phyloP scores from a whole-genome alignment of 1,140 invertebrate genomes.

The Drosophila quadrilineata region DNA sequence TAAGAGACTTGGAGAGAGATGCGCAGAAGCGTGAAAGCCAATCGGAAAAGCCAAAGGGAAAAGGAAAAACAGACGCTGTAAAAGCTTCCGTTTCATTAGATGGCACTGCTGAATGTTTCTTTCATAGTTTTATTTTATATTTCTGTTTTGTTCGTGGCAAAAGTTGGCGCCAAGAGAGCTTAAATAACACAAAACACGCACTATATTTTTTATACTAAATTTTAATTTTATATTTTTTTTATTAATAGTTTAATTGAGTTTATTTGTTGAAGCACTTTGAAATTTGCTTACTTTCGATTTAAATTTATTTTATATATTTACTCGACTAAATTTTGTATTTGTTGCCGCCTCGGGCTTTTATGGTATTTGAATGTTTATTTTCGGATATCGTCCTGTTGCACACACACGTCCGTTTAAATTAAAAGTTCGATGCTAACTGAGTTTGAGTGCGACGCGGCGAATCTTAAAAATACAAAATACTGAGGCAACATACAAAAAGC shows the following conservation, averaged over 20 bases:
- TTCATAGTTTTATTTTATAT: no score
- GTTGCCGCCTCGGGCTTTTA: slow-evolving; percentile 29
- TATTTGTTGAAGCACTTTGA: no score
- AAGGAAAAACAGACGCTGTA: slow-evolving; percentile 31
- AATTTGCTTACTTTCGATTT: neutral
- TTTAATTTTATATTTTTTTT: neutral
- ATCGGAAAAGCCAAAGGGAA: slow-evolving; percentile 18
- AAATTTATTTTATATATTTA: neutral
- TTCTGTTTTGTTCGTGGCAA: slow-evolving; percentile 15
- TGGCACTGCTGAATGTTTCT: no score
- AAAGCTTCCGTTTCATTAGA: slow-evolving; percentile 67
- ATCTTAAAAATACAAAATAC: slow-evolving; percentile 41
- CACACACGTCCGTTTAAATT: slow-evolving; percentile 63
- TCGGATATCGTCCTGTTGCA: slow-evolving; percentile 22
- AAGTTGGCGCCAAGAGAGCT: slow-evolving; percentile 67
- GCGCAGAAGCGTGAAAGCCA: slow-evolving; percentile 67
- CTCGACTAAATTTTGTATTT: neutral
- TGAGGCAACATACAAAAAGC: slow-evolving; percentile 27
- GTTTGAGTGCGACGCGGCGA: slow-evolving; percentile 19
- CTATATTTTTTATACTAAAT: no score
- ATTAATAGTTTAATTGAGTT: slow-evolving; percentile 1
- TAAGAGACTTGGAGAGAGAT: slow-evolving; percentile 37
- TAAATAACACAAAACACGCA: no score
- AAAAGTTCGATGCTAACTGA: slow-evolving; percentile 64
- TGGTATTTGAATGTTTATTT: slow-evolving; percentile 20